These are phyloP conservation scores for Cnemophilus loriae DNA, from an alignment of 2,113 vertebrate species.

Conservation along the genomic window DNA sequence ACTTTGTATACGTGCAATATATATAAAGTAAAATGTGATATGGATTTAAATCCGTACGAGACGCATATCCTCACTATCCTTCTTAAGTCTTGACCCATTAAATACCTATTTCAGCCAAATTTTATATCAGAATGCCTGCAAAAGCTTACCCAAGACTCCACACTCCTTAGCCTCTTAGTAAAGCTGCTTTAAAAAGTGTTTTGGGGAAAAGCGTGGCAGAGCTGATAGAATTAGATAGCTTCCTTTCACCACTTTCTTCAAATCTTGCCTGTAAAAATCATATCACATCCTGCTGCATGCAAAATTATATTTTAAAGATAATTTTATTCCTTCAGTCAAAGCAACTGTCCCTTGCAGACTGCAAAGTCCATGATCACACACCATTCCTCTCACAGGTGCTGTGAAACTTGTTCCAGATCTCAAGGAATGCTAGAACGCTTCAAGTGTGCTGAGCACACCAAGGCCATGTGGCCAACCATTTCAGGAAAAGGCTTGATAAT, in stretches of 20 bases:
- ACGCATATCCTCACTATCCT: not conserved
- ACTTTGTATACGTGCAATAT: not conserved
- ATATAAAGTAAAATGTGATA: not conserved
- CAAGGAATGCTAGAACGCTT: not conserved
- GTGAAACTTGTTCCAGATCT: not conserved
- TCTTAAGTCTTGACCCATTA: not conserved
- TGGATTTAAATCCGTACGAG: not conserved
- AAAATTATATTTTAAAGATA: not conserved
- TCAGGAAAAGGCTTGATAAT: not conserved
- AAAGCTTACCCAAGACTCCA: not conserved
- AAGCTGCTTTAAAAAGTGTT: not conserved
- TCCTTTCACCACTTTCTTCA: not conserved
- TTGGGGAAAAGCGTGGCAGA: not conserved
- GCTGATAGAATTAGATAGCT: not conserved
- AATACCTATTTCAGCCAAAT: not conserved
- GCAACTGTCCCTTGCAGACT: not conserved
- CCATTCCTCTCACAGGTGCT: not conserved
- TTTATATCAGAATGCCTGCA: not conserved
- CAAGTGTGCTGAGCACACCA: not conserved
- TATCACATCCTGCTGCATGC: not conserved
- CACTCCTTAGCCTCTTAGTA: not conserved
- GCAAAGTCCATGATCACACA: not conserved
- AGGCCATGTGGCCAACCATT: not conserved
- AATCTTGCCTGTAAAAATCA: not conserved
- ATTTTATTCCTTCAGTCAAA: not conserved